A percentile compares a stretch with the other conserved stretches of the same genome.
Evolutionary conservation across 1,140 invertebrate species (phyloP).

Genomic region (Adoxophyes honmai): DNA sequence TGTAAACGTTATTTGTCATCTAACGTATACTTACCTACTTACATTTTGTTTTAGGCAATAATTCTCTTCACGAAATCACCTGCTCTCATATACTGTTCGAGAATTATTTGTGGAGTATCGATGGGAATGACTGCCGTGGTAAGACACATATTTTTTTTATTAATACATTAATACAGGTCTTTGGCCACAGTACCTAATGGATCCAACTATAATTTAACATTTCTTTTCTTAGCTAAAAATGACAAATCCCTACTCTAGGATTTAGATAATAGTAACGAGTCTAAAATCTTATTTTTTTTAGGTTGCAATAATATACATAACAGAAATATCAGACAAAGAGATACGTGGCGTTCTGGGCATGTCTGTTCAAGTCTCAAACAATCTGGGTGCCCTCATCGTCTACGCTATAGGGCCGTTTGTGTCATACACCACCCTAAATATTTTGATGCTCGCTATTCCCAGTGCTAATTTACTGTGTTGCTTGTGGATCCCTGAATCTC

Average conservation of each 20-base stretch:
- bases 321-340: conserved; percentile 83
- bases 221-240: too few species aligned
- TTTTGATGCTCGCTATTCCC: conserved; percentile 62
- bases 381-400: conserved; percentile 80
- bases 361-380: conserved; percentile 83
- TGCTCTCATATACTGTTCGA: conserved; percentile 71
- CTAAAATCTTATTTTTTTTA: conserved; percentile 69
- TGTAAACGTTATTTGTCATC: too few species aligned
- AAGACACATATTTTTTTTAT: conserved; percentile 29
- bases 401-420: conserved; percentile 78
- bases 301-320: conserved; percentile 81
- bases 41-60: conserved; percentile 79
- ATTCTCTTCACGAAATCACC: conserved; percentile 75
- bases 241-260: too few species aligned
- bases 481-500: conserved; percentile 87
- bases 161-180: too few species aligned
- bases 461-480: conserved; percentile 80
- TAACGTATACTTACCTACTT: conserved; percentile 29
- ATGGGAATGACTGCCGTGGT: conserved; percentile 80
- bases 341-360: conserved; percentile 83
- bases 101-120: conserved; percentile 78
- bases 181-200: too few species aligned
- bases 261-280: too few species aligned
- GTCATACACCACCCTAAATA: conserved; percentile 72
- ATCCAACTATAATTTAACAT: background rate